Evolutionary conservation across 2,888 invertebrate species (phyloP), one percentile per base, ranked within the genome.

Genomic region (Argynnis bischoffii): DNA sequence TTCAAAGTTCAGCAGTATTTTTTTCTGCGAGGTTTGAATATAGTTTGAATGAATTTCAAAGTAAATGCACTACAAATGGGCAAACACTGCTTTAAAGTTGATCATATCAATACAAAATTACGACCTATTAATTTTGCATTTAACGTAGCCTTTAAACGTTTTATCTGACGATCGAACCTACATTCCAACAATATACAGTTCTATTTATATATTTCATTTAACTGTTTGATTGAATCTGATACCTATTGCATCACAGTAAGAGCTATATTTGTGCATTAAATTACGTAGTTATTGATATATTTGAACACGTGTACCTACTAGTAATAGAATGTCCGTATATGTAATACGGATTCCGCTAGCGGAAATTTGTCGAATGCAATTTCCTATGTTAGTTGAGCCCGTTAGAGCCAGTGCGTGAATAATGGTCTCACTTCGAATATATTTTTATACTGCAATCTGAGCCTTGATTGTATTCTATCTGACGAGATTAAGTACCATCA

Each of bases 311-410:
- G 67, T 66, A 69, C 53, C 35, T 11, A 26, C 31, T 59, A 53
- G 73, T 75, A 75, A 76, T 74, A 74, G 75, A 75, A 73, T 65
- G 65, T 73, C 71, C 68, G 75, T 74, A 75, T 76, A 64, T 41
- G 15, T 11, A 11, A 8, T n/a, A n/a, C 65, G 67, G 74, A 75
- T 77, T 72, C 74, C 66, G 73, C 64, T 55, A 66, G 74, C 72
- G 75, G 72, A 74, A 69, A 68, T 69, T 65, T 63, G 72, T 71
- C 69, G 75, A 74, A 77, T 78, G 78, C 79, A 79, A 79, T 80
- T 79, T 77, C 78, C 79, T 69, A 76, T 75, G 75, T 74, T 71
- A 72, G 75, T 70, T 70, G 67, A 66, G 68, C 70, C 72, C 66
- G 72, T 74, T 74, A 73, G 69, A 72, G 68, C 68, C 74, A 72